Evolutionary conservation across 2,113 vertebrate species (phyloP).

Genomic region (Caranx melampygus): DNA sequence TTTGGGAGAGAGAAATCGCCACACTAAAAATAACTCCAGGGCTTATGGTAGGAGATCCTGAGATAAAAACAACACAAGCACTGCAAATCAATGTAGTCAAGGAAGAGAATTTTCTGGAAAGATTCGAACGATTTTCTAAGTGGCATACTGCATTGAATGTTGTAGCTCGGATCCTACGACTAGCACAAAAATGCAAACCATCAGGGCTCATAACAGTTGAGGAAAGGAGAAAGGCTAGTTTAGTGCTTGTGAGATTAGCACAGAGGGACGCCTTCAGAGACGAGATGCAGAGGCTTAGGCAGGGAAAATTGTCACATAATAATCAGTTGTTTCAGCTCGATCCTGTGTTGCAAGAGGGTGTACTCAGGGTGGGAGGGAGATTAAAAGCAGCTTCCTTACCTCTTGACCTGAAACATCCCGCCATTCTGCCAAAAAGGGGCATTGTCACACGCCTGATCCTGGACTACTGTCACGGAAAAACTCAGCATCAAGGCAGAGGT

Average conservation of each 20-base stretch:
- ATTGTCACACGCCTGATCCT: background rate
- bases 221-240: too few relatives aligned
- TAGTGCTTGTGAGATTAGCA: too few relatives aligned
- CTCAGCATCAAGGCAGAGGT: slow-evolving; percentile 13
- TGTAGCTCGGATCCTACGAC: too few relatives aligned
- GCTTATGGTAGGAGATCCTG: background rate
- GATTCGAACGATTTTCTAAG: too few relatives aligned
- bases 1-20: slow-evolving; percentile 12
- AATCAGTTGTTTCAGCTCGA: background rate
- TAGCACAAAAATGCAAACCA: too few relatives aligned
- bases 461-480: background rate
- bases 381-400: background rate
- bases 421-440: background rate
- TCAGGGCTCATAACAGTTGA: too few relatives aligned
- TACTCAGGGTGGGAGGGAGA: background rate
- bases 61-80: background rate
- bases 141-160: too few relatives aligned
- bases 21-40: background rate
- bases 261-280: too few relatives aligned
- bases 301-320: background rate
- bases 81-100: too few relatives aligned
- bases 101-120: too few relatives aligned
- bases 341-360: background rate
- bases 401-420: background rate
- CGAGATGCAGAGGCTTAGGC: too few relatives aligned